Percentiles rank a stretch among this genome's conserved stretches.
These are phyloP conservation scores for Drosophila parabipectinata DNA, from an alignment of 1,140 invertebrate genomes.

Conservation along the genomic window DNA sequence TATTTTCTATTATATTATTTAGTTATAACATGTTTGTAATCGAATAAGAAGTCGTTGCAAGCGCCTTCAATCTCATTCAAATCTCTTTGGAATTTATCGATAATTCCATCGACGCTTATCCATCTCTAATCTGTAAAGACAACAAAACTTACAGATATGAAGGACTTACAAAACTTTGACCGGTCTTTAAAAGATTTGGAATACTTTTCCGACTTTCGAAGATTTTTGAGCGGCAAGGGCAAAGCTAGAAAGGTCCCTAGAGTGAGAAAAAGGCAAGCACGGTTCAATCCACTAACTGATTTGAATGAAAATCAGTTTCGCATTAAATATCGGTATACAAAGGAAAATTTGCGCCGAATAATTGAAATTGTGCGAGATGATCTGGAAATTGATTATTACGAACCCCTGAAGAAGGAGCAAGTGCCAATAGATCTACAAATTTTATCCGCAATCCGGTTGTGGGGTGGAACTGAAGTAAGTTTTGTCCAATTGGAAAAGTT, in stretches of 20 bases:
- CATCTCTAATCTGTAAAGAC: background rate
- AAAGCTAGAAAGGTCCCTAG: background rate
- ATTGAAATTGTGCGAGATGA: conserved; percentile 76
- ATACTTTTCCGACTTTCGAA: conserved; percentile 47
- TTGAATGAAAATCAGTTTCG: conserved; percentile 69
- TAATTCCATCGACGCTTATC: background rate
- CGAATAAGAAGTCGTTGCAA: background rate
- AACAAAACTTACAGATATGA: conserved; percentile 32
- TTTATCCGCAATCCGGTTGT: conserved; percentile 62
- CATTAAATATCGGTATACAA: conserved; percentile 67
- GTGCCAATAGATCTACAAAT: conserved; percentile 74
- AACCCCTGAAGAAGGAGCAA: conserved; percentile 59
- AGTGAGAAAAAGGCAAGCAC: conserved; percentile 25
- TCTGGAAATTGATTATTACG: conserved; percentile 66
- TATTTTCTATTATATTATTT: too few species aligned
- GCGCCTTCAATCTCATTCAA: conserved; percentile 75
- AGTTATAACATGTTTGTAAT: too few species aligned
- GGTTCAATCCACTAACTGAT: conserved; percentile 66
- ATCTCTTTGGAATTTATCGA: background rate
- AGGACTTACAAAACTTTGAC: conserved; percentile 51
- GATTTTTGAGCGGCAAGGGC: conserved; percentile 8
- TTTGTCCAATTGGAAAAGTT: background rate
- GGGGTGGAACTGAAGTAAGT: conserved; percentile 72
- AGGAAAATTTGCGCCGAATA: conserved; percentile 68
- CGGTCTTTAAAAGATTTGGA: conserved; percentile 49